phyloP scores from a whole-genome alignment of 2,888 invertebrate genomes.

The Mycalesis mineus region DNA sequence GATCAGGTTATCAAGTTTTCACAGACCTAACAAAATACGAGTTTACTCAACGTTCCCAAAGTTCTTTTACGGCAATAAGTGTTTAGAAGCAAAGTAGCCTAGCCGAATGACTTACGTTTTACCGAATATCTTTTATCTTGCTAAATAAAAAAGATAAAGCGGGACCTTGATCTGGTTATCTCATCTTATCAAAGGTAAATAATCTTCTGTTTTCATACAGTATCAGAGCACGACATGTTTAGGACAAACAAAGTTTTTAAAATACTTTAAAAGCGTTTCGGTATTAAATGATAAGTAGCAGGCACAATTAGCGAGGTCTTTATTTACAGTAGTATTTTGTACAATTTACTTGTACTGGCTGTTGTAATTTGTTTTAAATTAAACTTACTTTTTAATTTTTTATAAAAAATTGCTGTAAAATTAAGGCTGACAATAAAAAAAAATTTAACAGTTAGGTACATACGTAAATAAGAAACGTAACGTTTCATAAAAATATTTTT shows the following conservation, averaged over 20 bases:
- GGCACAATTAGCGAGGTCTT: background rate
- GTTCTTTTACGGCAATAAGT: background rate
- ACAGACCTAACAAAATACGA: too few relatives aligned
- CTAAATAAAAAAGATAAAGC: background rate
- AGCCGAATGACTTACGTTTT: background rate
- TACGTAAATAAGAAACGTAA: too few relatives aligned
- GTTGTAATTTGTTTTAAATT: too few relatives aligned
- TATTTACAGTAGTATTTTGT: background rate
- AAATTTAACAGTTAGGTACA: too few relatives aligned
- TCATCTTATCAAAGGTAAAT: constrained; percentile 18
- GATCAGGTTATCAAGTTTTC: too few relatives aligned
- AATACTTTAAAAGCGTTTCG: background rate
- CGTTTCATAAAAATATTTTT: too few relatives aligned
- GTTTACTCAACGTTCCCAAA: too few relatives aligned
- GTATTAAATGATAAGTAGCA: background rate
- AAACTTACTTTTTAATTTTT: too few relatives aligned
- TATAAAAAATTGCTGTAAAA: too few relatives aligned
- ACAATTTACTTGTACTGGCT: too few relatives aligned
- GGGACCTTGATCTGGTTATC: constrained; percentile 26
- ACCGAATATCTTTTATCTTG: background rate
- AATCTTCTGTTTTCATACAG: constrained; percentile 13
- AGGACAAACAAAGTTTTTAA: background rate
- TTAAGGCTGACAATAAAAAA: too few relatives aligned
- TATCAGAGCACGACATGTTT: background rate
- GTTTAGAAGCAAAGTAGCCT: background rate